Conservation (phyloP, 2,888 invertebrate genomes). For the Empis livida region DNA sequence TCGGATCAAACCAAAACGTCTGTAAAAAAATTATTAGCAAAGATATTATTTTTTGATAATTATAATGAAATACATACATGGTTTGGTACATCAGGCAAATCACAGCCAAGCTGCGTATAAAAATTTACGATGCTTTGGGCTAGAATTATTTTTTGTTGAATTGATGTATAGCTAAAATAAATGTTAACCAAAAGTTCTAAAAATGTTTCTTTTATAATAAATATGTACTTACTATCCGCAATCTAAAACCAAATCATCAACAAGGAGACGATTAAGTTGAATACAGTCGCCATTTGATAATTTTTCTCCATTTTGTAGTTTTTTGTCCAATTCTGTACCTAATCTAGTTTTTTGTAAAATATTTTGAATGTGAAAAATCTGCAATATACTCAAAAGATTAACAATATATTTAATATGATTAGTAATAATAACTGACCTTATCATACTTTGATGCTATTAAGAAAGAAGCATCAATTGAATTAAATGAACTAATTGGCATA, state of each 20-base stretch:
- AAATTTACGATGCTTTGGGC: neutral
- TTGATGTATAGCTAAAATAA: neutral
- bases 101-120: neutral
- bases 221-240: constrained; percentile 2
- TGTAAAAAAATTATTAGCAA: neutral
- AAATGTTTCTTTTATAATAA: neutral
- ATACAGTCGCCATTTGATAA: too few species aligned
- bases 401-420: too few species aligned
- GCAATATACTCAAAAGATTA: too few species aligned
- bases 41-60: neutral
- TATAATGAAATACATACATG: constrained; percentile 1
- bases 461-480: too few species aligned
- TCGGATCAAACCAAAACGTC: constrained; percentile 4
- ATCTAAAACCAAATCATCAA: constrained; percentile 1
- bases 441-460: too few species aligned
- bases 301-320: too few species aligned
- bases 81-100: neutral
- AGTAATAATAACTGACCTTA: too few species aligned
- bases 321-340: too few species aligned
- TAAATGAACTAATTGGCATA: too few species aligned
- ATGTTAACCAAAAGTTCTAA: neutral
- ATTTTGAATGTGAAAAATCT: too few species aligned
- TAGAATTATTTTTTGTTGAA: neutral
- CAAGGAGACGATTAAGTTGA: neutral
- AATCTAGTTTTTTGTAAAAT: too few species aligned